Conservation (phyloP, 2,113 vertebrate genomes). For the western clawed frog (Xenopus tropicalis) region DNA sequence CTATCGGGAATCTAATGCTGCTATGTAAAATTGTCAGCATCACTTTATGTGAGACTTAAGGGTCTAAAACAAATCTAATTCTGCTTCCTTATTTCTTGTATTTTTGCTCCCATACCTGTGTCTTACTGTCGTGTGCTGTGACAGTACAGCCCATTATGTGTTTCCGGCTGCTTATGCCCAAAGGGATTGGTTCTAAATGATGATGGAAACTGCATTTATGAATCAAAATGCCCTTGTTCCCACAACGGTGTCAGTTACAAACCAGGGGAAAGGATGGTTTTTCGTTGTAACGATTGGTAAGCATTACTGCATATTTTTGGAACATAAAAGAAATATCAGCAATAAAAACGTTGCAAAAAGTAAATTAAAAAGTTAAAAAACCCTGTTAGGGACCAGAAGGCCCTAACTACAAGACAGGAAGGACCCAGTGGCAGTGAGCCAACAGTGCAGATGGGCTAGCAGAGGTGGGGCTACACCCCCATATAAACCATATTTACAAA, state of each 20-base stretch:
- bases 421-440: too few relatives aligned
- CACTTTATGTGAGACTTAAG: too few relatives aligned
- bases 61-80: not conserved
- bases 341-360: too few relatives aligned
- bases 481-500: too few relatives aligned
- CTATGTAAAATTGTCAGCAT: too few relatives aligned
- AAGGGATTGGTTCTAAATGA: conserved; percentile 74
- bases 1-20: too few relatives aligned
- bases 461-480: too few relatives aligned
- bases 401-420: too few relatives aligned
- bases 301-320: not conserved
- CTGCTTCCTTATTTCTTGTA: not conserved
- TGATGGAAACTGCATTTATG: conserved; percentile 70
- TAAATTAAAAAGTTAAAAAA: too few relatives aligned
- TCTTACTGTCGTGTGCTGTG: conserved; percentile 21
- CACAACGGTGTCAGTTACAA: conserved; percentile 70
- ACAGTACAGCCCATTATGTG: conserved; percentile 75
- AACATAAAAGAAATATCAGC: too few relatives aligned
- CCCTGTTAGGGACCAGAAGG: too few relatives aligned
- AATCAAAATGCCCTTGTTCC: conserved; percentile 78
- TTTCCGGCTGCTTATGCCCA: conserved; percentile 85
- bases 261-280: conserved; percentile 64
- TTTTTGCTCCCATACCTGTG: not conserved
- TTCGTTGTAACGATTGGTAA: conserved; percentile 85
- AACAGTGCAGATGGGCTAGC: too few relatives aligned